A percentile compares a stretch with the other conserved stretches of the same genome.
phyloP scores from a whole-genome alignment of 2,888 invertebrate genomes.

The Pollenia amentaria region DNA sequence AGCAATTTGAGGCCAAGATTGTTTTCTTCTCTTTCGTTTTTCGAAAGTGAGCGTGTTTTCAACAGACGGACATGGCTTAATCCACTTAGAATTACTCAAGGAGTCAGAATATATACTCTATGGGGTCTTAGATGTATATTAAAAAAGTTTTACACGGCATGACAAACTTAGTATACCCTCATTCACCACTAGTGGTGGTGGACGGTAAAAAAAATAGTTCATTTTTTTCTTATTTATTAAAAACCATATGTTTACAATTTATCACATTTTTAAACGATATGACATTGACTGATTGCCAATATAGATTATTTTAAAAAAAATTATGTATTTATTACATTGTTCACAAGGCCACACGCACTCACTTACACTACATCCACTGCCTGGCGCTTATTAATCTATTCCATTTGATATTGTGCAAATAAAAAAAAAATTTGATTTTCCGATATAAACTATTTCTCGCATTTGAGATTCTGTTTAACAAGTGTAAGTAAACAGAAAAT shows the following conservation, averaged over 20 bases:
- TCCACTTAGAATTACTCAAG: too few species aligned
- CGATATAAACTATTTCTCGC: neutral
- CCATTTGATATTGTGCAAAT: neutral
- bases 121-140: too few species aligned
- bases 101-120: too few species aligned
- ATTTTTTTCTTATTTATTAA: neutral
- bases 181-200: neutral
- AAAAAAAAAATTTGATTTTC: constrained; percentile 11
- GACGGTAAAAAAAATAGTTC: neutral
- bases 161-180: too few species aligned
- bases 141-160: too few species aligned
- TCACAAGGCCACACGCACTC: neutral
- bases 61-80: too few species aligned
- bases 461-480: neutral
- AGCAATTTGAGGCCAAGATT: too few species aligned
- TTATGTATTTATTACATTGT: neutral
- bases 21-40: too few species aligned
- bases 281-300: constrained; percentile 59
- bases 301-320: constrained; percentile 5
- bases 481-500: neutral
- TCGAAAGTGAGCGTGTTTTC: too few species aligned
- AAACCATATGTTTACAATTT: constrained; percentile 44
- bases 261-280: constrained; percentile 31
- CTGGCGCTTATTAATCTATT: neutral
- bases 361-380: too few species aligned